A percentile compares a stretch with the other conserved stretches of the same genome.
Evolutionary conservation across 2,113 vertebrate species (phyloP).

Genomic region (Glaucomys volans): DNA sequence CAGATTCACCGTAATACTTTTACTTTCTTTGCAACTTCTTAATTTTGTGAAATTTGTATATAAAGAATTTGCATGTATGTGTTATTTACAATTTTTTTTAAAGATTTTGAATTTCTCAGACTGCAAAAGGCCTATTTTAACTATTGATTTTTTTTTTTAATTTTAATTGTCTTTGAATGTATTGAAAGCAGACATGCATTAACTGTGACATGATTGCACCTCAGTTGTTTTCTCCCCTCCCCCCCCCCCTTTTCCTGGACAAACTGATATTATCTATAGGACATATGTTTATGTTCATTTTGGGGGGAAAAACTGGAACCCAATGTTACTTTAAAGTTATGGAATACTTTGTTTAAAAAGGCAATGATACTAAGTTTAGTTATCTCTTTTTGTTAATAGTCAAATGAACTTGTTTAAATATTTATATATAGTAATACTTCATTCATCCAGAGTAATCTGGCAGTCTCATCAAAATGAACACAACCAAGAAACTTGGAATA

Average conservation of each 20-base stretch:
- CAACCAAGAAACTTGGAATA: slow-evolving; percentile 61
- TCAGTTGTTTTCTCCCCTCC: not conserved
- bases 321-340: slow-evolving; percentile 67
- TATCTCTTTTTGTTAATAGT: slow-evolving; percentile 78
- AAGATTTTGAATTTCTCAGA: slow-evolving; percentile 79
- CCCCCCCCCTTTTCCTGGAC: not conserved
- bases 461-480: slow-evolving; percentile 52
- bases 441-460: slow-evolving; percentile 60
- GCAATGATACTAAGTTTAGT: slow-evolving; percentile 72
- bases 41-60: slow-evolving; percentile 83
- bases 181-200: slow-evolving; percentile 79
- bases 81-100: slow-evolving; percentile 78
- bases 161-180: slow-evolving; percentile 79
- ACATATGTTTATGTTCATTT: slow-evolving; percentile 70
- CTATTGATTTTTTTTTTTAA: slow-evolving; percentile 70
- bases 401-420: slow-evolving; percentile 75
- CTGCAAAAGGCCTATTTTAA: slow-evolving; percentile 80
- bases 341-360: slow-evolving; percentile 76
- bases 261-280: slow-evolving; percentile 65
- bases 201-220: slow-evolving; percentile 79
- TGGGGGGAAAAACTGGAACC: slow-evolving; percentile 67
- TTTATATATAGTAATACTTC: slow-evolving; percentile 73
- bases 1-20: slow-evolving; percentile 73
- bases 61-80: slow-evolving; percentile 83
- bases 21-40: slow-evolving; percentile 79